A percentile compares a stretch with the other conserved stretches of the same genome.
phyloP scores from a whole-genome alignment of 2,888 invertebrate species.

The Tetheella fluctuosa region DNA sequence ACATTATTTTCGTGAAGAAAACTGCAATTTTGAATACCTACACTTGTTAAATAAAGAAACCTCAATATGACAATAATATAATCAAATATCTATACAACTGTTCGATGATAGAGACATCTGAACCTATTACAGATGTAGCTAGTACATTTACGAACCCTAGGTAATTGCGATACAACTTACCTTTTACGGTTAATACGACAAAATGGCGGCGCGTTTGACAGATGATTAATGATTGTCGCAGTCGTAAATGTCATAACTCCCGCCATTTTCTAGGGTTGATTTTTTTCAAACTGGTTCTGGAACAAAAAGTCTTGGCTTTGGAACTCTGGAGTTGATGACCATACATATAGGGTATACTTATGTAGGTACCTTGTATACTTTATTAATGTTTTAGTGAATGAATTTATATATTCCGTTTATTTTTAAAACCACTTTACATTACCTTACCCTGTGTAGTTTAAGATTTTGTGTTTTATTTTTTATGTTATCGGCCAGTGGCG shows the following conservation, averaged over 20 bases:
- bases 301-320: slow-evolving; percentile 20
- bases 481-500: no score
- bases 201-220: slow-evolving; percentile 70
- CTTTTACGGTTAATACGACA: slow-evolving; percentile 72
- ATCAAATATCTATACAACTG: slow-evolving; percentile 22
- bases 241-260: slow-evolving; percentile 61
- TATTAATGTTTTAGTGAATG: no score
- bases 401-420: no score
- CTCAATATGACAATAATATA: not conserved
- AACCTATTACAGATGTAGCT: slow-evolving; percentile 45
- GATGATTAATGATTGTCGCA: slow-evolving; percentile 64
- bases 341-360: not conserved
- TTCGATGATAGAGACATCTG: slow-evolving; percentile 58
- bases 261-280: slow-evolving; percentile 32
- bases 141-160: slow-evolving; percentile 40
- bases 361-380: no score
- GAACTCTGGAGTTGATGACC: slow-evolving; percentile 12
- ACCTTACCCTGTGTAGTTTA: no score
- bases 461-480: no score
- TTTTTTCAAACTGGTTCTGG: slow-evolving; percentile 26
- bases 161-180: slow-evolving; percentile 60
- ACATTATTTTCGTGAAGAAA: no score
- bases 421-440: no score
- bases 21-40: no score
- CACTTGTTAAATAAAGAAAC: no score